Percentiles rank a stretch among this genome's conserved stretches.
Evolutionary conservation across 2,888 invertebrate species (phyloP).

Genomic region (Podotricha telesiphe): DNA sequence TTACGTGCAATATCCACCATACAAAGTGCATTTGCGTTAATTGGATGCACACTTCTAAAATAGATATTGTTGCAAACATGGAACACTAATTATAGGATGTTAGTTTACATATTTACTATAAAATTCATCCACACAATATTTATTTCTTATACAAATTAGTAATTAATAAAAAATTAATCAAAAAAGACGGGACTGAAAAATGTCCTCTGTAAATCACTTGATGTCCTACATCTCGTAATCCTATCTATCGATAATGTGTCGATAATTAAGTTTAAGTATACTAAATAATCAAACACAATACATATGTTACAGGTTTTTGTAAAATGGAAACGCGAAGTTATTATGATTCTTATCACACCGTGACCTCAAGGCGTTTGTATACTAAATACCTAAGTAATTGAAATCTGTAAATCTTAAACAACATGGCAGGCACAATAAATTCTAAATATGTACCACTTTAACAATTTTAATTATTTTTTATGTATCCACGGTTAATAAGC

Average conservation of each 20-base stretch:
- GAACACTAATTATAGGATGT: not conserved
- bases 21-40: constrained; percentile 21
- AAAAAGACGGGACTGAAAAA: not conserved
- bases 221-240: not conserved
- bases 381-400: constrained; percentile 7
- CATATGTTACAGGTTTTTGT: not conserved
- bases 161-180: not conserved
- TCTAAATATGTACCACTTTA: not conserved
- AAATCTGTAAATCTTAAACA: not conserved
- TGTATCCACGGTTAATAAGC: constrained; percentile 11
- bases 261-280: not conserved
- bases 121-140: not conserved
- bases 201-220: not conserved
- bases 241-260: not conserved
- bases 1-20: constrained; percentile 4
- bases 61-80: constrained; percentile 14
- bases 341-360: constrained; percentile 35
- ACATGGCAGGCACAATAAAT: no score
- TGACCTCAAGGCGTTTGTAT: constrained; percentile 31
- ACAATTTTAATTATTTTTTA: constrained; percentile 13
- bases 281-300: not conserved
- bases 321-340: constrained; percentile 9
- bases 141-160: not conserved
- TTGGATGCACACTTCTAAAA: constrained; percentile 13
- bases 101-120: not conserved